Percentiles rank a stretch among this genome's conserved stretches.
Conservation (phyloP, 2,113 vertebrate species). For the Oryzias javanicus region DNA sequence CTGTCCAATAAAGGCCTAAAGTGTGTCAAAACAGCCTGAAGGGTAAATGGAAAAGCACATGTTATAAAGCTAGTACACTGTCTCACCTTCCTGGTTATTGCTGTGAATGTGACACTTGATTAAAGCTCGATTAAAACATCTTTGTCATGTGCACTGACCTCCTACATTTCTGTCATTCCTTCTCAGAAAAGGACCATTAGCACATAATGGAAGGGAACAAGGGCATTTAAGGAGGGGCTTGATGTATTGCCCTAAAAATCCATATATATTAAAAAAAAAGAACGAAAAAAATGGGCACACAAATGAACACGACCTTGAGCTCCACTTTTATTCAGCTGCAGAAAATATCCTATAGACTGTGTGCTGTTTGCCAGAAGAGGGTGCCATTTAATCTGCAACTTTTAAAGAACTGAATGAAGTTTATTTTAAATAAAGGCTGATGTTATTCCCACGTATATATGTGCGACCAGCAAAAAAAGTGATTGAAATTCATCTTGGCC, state of each 20-base stretch:
- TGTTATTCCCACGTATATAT: no score
- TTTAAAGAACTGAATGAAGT: not conserved
- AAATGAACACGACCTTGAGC: conserved; percentile 56
- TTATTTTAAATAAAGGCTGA: not conserved
- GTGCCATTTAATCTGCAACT: conserved; percentile 42
- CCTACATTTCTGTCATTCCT: conserved; percentile 17
- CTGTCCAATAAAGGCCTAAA: no score
- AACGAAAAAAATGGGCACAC: conserved; percentile 40
- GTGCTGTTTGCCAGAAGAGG: conserved; percentile 59
- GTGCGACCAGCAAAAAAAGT: no score
- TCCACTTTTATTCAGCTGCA: conserved; percentile 22
- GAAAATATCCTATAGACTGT: not conserved
- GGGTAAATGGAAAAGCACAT: no score
- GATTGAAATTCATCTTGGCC: no score
- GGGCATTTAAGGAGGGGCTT: conserved; percentile 50
- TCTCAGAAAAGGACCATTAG: conserved; percentile 36
- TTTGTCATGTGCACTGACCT: conserved; percentile 32
- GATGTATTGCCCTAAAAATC: conserved; percentile 42
- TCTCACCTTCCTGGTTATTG: conserved; percentile 34
- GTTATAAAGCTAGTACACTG: not conserved
- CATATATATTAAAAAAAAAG: conserved; percentile 1
- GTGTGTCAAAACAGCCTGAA: no score
- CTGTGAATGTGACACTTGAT: conserved; percentile 44
- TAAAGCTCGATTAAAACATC: conserved; percentile 40
- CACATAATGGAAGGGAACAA: conserved; percentile 42